phyloP scores from a whole-genome alignment of 37 sponge, comb jelly and placozoan species.

The Hexactinellida sp. region DNA sequence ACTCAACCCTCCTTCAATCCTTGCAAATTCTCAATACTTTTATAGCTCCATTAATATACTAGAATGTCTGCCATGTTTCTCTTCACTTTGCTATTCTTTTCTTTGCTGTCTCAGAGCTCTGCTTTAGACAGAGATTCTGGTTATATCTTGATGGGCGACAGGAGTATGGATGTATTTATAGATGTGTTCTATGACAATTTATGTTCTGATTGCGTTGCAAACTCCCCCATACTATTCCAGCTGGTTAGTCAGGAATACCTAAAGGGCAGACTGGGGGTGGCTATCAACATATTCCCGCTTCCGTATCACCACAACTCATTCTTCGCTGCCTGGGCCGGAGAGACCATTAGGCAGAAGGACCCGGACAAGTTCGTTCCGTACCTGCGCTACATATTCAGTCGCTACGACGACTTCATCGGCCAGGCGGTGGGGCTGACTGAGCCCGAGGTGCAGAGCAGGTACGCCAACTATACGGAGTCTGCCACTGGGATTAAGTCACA shows the following conservation, averaged over 20 bases:
- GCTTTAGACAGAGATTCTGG: background rate
- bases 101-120: background rate
- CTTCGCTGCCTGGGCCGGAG: constrained; percentile 16
- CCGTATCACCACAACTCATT: background rate
- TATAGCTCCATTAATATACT: no score
- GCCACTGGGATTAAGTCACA: background rate
- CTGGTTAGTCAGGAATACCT: background rate
- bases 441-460: background rate
- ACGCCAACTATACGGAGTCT: background rate
- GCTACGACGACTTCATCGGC: background rate
- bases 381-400: background rate
- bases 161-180: background rate
- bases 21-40: no score
- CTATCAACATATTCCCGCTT: background rate
- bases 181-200: background rate
- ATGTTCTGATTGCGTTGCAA: background rate
- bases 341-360: background rate
- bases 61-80: no score
- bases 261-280: background rate
- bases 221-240: background rate
- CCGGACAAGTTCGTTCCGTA: background rate
- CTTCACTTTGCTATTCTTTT: background rate
- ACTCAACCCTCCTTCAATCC: no score
- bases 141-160: background rate
- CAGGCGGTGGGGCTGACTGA: background rate